Base-by-base conservation (phyloP, 2,113 vertebrate genomes). In the Oriolus oriolus region DNA sequence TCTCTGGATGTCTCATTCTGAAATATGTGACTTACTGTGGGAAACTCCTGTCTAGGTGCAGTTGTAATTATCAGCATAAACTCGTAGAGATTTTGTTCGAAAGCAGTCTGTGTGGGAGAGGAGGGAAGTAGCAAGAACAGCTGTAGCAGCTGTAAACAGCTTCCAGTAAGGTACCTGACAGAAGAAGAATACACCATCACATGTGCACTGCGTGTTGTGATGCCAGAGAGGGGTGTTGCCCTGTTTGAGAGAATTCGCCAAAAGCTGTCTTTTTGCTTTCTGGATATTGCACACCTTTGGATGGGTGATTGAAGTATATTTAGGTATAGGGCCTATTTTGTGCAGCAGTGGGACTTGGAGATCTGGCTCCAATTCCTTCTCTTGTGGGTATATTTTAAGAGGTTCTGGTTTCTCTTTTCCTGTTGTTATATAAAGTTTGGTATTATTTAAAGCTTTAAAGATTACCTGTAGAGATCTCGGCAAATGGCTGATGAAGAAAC, bases 381-480 rank as follows among this genome's bases (percentile, higher is more conserved):
- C 33, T 76, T 6, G 0, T 54, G 33, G 2, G 6, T 69, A 2
- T 66, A 39, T 69, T 42, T 92, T 27, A 50, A 83, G 35, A 86
- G 13, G 17, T 56, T 28, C 11, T 65, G 9, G 15, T 69, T 90
- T 88, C 50, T 90, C 59, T 70, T 94, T 77, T 86, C 45, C 28
- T 13, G 7, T 39, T 87, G 37, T n/a, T 23, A 3, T 41, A 30
- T 45, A 15, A 90, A 80, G 31, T 78, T 70, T 0, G 5, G 8
- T 76, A 57, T 77, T 84, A 68, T 80, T 90, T 94, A 84, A 77
- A 87, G 56, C 60, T 94, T 85, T 78, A 89, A 95, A 89, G 77
- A 94, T 91, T 66, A 64, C 45, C 41, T 68, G 37, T 71, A 87
- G 57, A 44, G 11, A 39, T 71, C 6, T 12, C 2, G 0, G 57